Evolutionary conservation across 2,797 vertebrate genomes (phyloP), one percentile per base, ranked within the genome.

Genomic region (Apogon talboti): DNA sequence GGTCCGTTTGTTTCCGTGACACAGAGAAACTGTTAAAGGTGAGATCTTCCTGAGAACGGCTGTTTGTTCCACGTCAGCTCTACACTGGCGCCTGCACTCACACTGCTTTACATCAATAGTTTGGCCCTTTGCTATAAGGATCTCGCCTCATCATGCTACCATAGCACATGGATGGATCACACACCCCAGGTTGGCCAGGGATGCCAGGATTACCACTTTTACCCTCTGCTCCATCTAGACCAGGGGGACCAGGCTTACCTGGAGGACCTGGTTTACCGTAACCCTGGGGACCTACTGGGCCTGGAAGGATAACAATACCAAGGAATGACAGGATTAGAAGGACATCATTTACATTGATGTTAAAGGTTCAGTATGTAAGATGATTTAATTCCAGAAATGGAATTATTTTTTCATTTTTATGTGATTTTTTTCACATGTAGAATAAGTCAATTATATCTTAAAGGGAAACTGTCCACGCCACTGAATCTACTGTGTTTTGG

Each of bases 111-210:
- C 54, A 30, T 92, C 94, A 99, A 94, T 98, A 98, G 90, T 95
- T 97, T 83, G 97, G 97, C 84, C 96, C 97, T 94, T 99, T 99
- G 90, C 95, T 95, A 87, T 96, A 98, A 56, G 95, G 92, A 92
- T 96, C 94, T 91, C 94, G 94, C 78, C 96, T 93, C 79, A 96
- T 94, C 89, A 96, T 93, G 54, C 93, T 92, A 76, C 94, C 92
- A 52, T 98, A 98, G 89, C 98, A 99, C 61, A 97, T 85, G 3
- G 96, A 95, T 47, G 95, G 96, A 78, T 98, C 96, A 69, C 98
- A 99, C 76, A 95, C 91, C 66, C 98, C 98, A 35, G 96, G 95
- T 3, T 95, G 82, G 35, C 98, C 98, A 18, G 94, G 93, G 2
- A 92, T 91, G 47, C 98, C 98, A 24, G 94, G 93, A 56, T 89